phyloP scores from a whole-genome alignment of 2,888 invertebrate genomes.

The Synergus laeviventris region DNA sequence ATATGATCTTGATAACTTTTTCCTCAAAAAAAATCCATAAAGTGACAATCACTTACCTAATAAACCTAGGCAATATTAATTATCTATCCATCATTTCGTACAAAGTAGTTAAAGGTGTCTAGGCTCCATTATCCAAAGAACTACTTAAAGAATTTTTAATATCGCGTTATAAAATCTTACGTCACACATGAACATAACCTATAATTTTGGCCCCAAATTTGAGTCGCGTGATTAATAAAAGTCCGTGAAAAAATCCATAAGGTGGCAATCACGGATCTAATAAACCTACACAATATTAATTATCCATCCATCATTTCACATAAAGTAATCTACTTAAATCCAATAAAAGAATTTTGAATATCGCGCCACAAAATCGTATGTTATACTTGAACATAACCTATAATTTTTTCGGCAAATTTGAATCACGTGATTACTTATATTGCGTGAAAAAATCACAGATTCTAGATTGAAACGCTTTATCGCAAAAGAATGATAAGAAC shows the following conservation, averaged over 20 bases:
- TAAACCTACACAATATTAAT: background rate
- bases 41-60: background rate
- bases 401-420: background rate
- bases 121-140: background rate
- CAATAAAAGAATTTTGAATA: background rate
- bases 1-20: background rate
- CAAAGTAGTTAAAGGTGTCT: background rate
- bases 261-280: background rate
- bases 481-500: background rate
- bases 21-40: background rate
- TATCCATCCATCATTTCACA: background rate
- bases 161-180: background rate
- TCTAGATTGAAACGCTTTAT: background rate
- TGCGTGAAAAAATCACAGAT: background rate
- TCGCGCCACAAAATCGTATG: background rate
- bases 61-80: background rate
- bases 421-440: background rate
- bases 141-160: background rate
- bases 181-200: background rate
- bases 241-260: background rate
- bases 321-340: background rate
- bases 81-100: background rate
- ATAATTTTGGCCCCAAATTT: background rate
- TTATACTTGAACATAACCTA: background rate
- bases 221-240: background rate